Conservation (phyloP, 2,797 vertebrate species). For the Chelonia mydas region DNA sequence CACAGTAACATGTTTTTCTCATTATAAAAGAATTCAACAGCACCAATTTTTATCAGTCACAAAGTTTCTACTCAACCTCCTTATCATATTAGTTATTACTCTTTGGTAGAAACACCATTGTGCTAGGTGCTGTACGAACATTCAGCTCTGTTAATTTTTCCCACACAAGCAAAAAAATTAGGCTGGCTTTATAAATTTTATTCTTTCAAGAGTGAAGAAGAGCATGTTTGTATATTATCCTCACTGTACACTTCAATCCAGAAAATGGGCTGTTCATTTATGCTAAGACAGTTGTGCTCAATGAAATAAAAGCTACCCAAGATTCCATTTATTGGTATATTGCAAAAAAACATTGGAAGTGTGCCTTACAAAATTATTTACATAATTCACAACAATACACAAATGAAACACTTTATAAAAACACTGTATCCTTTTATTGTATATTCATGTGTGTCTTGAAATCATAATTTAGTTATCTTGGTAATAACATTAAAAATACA, state of each 20-base stretch:
- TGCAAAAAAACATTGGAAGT: constrained; percentile 28
- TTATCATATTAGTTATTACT: background rate
- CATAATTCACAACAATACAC: constrained; percentile 66
- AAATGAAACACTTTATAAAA: constrained; percentile 44
- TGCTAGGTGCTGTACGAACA: background rate
- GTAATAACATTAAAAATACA: constrained; percentile 51
- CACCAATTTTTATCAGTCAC: background rate
- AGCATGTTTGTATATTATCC: background rate
- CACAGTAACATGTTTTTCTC: background rate
- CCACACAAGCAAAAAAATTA: background rate
- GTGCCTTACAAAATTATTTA: constrained; percentile 74
- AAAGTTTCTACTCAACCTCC: background rate
- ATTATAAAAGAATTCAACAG: background rate
- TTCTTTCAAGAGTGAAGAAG: background rate
- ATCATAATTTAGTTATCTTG: constrained; percentile 53
- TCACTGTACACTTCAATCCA: constrained; percentile 12
- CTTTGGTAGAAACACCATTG: background rate
- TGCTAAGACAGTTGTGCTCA: constrained; percentile 47
- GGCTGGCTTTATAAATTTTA: background rate
- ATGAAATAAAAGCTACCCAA: constrained; percentile 51
- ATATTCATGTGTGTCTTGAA: background rate
- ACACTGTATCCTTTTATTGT: constrained; percentile 12
- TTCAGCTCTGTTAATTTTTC: background rate
- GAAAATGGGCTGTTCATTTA: constrained; percentile 35
- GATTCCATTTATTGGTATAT: constrained; percentile 42